Base-by-base conservation (phyloP, 2,113 vertebrate genomes). In the Naja naja region DNA sequence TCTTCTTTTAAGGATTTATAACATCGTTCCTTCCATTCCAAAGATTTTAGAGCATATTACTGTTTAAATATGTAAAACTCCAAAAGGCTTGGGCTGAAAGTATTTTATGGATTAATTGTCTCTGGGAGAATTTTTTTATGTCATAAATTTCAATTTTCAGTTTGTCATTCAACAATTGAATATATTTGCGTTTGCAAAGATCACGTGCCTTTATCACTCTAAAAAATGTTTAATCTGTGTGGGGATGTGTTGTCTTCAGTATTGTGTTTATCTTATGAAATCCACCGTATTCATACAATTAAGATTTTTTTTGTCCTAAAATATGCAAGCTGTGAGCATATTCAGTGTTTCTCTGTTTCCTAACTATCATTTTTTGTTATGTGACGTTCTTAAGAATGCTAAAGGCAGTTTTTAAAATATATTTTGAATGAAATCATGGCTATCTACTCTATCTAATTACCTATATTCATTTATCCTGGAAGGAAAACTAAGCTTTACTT, bases 1-100 rank as follows among this genome's bases (percentile, higher is more conserved):
- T 34, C 94, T 92, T 94, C 87, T 94, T 18, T 1, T 89, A 1
- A 89, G 58, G 64, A 94, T 96, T 94, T 95, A 90, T 93, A 91
- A 56, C 0, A n/a, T 0, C 43, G 30, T 85, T 94, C 56, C 90
- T 94, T 92, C 30, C 39, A 93, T 94, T 64, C 45, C 55, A 53
- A 30, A 27, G 45, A 25, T 94, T 94, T 95, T 96, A 58, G 53
- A 92, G 12, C 87, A 9, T 0, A 58, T 87, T 94, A 9, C 88
- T 92, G 93, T 93, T 85, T n/a, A 94, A 95, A 90, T 52, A 10
- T 9, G 47, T 91, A 16, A 93, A 93, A 60, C 88, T 94, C 55
- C 74, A 92, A 92, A 90, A 95, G 0, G 3, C n/a, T 91, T 89
- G 53, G 53, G 45, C 0, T 92, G 81, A 91, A 64, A n/a, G 90